Evolutionary conservation across 92 coral and sea anemone species (phyloP).

Genomic region (Heliopora coerulea): DNA sequence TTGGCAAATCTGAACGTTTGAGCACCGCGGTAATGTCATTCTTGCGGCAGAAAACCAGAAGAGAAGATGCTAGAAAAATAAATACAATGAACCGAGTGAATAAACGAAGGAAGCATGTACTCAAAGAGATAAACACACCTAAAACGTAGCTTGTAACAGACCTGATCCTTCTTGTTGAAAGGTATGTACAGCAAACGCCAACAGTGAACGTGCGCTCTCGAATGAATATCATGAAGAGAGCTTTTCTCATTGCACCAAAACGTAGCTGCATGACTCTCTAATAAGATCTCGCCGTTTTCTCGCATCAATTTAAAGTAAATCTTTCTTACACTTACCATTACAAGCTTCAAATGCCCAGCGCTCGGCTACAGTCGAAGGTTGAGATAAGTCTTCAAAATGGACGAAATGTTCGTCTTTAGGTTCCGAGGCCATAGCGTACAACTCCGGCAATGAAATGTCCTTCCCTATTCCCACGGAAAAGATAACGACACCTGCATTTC

Average conservation of each 20-base stretch:
- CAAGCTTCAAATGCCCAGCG: not conserved
- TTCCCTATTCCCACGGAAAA: not conserved
- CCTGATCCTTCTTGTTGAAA: no score
- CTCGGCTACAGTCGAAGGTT: not conserved
- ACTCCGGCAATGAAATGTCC: not conserved
- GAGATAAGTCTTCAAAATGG: not conserved
- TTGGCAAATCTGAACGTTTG: conserved; percentile 12
- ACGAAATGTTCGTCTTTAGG: not conserved
- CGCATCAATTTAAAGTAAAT: no score
- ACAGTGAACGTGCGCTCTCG: no score
- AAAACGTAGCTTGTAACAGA: no score
- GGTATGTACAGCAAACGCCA: no score
- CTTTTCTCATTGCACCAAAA: no score
- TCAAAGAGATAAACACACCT: no score
- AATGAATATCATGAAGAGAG: no score
- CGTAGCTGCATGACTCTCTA: no score
- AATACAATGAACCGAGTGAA: no score
- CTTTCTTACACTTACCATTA: conserved; percentile 1
- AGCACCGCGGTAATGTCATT: conserved; percentile 6
- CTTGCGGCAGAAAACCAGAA: conserved; percentile 1
- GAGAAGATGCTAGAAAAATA: conserved; percentile 11
- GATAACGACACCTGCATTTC: not conserved
- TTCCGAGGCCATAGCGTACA: conserved; percentile 5
- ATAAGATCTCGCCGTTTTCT: no score
- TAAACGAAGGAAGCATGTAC: no score